phyloP scores from a whole-genome alignment of 2,113 vertebrate genomes.

The Nothoprocta pentlandii region DNA sequence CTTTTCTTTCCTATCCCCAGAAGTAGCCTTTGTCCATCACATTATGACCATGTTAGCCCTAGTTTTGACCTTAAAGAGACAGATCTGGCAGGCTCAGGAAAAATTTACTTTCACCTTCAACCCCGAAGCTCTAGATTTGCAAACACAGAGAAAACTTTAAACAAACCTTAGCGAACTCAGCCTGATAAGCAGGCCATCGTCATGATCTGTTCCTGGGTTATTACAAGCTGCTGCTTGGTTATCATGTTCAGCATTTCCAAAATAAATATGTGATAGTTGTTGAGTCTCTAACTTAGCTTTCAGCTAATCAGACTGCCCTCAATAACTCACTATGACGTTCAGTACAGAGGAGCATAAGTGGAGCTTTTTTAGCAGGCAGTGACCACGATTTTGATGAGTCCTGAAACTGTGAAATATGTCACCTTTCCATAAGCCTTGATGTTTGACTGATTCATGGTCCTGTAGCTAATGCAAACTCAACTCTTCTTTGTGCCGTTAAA shows the following conservation, averaged over 20 bases:
- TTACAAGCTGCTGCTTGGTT: background rate
- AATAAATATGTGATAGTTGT: background rate
- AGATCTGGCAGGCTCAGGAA: background rate
- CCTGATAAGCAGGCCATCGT: background rate
- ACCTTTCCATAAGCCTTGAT: accelerated
- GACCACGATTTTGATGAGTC: background rate
- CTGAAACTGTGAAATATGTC: background rate
- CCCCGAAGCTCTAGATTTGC: background rate
- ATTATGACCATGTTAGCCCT: background rate
- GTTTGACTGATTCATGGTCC: background rate
- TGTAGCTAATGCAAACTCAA: background rate
- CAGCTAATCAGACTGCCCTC: background rate
- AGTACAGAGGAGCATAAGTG: background rate
- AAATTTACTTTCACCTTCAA: background rate
- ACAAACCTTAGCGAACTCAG: background rate
- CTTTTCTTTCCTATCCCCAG: background rate
- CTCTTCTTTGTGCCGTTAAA: background rate
- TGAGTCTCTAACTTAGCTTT: background rate
- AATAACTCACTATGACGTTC: background rate
- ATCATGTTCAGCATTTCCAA: background rate
- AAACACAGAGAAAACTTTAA: background rate
- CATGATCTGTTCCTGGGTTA: background rate
- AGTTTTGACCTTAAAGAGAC: background rate
- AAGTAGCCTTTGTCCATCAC: background rate
- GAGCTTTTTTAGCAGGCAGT: background rate